These are phyloP conservation scores for Notothenia rossii DNA, from an alignment of 2,113 vertebrate genomes.

Conservation along the genomic window DNA sequence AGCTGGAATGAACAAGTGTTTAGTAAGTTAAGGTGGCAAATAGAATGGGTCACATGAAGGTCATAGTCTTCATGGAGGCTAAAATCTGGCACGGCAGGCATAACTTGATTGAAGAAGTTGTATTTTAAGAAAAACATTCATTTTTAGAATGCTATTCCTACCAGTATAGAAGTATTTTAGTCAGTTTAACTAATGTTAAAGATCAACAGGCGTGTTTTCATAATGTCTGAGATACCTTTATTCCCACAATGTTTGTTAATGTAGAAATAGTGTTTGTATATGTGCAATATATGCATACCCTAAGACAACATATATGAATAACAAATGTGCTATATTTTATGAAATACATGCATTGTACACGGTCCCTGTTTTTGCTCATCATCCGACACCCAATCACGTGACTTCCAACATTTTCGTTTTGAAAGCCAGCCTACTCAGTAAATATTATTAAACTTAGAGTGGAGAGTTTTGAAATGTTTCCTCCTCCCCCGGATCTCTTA, in stretches of 20 bases:
- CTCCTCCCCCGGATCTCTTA: background rate
- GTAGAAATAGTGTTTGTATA: no score
- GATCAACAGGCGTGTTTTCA: no score
- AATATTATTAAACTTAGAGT: background rate
- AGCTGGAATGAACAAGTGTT: background rate
- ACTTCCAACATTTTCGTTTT: background rate
- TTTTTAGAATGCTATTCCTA: background rate
- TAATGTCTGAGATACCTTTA: no score
- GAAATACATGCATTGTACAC: no score
- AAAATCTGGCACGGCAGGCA: background rate
- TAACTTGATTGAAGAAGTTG: background rate
- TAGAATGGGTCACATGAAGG: background rate
- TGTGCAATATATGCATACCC: no score
- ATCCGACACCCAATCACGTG: background rate
- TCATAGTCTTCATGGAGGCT: background rate
- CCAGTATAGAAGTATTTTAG: no score
- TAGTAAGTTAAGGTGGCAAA: no score
- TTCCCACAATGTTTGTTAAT: no score
- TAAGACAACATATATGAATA: no score
- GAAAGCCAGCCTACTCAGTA: no score
- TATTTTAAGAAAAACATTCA: background rate
- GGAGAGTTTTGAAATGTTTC: background rate
- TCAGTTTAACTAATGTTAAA: no score
- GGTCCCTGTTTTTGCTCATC: background rate
- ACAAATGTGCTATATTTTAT: no score